A percentile compares a stretch with the other conserved stretches of the same genome.
phyloP scores from a whole-genome alignment of 2,888 invertebrate genomes.

The Leptinotarsa haldemani region DNA sequence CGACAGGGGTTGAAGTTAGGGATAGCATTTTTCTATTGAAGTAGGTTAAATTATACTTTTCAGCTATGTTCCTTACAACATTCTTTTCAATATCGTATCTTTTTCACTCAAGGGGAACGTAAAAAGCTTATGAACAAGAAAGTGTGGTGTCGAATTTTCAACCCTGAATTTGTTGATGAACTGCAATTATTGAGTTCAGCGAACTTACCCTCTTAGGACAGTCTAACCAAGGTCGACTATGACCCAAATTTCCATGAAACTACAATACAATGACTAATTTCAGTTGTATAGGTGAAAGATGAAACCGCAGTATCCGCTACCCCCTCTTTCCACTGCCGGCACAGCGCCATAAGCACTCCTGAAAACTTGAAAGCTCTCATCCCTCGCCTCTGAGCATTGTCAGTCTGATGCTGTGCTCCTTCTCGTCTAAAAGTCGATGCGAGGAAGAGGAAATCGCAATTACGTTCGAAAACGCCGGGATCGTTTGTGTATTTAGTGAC shows the following conservation, averaged over 20 bases:
- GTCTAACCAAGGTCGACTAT: no score
- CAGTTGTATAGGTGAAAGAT: neutral
- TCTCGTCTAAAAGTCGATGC: slow-evolving; percentile 10
- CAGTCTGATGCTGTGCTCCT: slow-evolving; percentile 10
- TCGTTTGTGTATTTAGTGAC: neutral
- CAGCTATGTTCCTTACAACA: no score
- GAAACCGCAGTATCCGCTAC: slow-evolving; percentile 10
- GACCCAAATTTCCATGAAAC: neutral
- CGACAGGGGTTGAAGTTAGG: no score
- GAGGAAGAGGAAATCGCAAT: slow-evolving; percentile 10
- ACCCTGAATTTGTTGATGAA: no score
- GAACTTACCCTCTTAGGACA: no score
- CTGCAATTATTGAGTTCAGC: no score
- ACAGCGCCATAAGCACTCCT: slow-evolving; percentile 5
- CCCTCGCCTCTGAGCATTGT: slow-evolving; percentile 5
- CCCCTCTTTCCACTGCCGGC: neutral
- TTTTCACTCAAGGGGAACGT: no score
- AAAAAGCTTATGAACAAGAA: no score
- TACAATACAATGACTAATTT: slow-evolving; percentile 1
- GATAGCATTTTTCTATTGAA: no score
- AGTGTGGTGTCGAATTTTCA: no score
- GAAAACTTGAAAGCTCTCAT: slow-evolving; percentile 20
- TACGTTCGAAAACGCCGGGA: neutral
- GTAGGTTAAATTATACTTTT: no score
- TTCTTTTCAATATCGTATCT: no score